Conservation (phyloP, 2,113 vertebrate species). For the Beaufortia kweichowensis region DNA sequence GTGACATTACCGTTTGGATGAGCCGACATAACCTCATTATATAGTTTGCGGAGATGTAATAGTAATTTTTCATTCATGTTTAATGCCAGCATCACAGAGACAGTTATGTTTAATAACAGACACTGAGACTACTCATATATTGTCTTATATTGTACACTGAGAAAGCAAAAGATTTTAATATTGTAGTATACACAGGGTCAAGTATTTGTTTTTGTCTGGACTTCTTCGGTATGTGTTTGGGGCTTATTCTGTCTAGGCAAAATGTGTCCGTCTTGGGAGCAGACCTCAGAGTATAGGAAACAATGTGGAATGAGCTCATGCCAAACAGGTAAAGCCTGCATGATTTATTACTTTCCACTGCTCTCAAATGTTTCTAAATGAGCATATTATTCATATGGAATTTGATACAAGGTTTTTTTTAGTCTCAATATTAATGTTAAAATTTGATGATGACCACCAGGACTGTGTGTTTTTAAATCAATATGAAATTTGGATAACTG, state of each 20-base stretch:
- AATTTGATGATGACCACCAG: not conserved
- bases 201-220: no score
- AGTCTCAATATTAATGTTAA: not conserved
- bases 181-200: not conserved
- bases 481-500: not conserved
- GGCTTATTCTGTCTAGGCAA: no score
- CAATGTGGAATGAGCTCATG: conserved; percentile 5
- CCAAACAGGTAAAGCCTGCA: conserved; percentile 2
- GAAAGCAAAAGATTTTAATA: no score
- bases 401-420: not conserved
- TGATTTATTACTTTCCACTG: conserved; percentile 1
- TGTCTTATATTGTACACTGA: no score
- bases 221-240: not conserved
- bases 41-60: not conserved
- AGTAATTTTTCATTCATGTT: not conserved
- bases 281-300: not conserved
- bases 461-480: not conserved
- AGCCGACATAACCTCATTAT: not conserved
- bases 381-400: not conserved
- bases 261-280: no score
- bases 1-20: not conserved
- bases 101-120: not conserved
- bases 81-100: not conserved
- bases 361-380: not conserved
- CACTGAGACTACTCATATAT: no score